Conservation (phyloP, 1,140 invertebrate species). For the Nymphalis io region DNA sequence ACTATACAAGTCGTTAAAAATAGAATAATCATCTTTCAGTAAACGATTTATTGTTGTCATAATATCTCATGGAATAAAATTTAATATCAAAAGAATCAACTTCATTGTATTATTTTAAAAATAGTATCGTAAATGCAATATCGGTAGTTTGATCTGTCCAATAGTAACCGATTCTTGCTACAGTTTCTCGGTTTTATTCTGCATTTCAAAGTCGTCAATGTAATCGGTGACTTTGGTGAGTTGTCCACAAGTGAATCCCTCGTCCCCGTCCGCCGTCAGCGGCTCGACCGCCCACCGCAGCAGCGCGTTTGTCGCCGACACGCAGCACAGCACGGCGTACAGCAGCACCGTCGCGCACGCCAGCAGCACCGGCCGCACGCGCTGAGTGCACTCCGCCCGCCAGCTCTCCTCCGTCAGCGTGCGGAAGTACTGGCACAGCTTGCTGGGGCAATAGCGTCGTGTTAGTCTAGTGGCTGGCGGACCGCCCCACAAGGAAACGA, state of each 20-base stretch:
- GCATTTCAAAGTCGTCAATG: constrained; percentile 31
- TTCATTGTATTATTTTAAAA: constrained; percentile 1
- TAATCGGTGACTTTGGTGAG: constrained; percentile 41
- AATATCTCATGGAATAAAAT: constrained; percentile 5
- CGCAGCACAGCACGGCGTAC: constrained; percentile 50
- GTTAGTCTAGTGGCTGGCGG: background rate
- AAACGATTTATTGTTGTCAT: background rate
- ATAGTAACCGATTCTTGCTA: background rate
- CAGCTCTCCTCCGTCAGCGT: constrained; percentile 55
- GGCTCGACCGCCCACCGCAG: constrained; percentile 61
- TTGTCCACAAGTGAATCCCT: constrained; percentile 27
- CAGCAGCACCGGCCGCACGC: constrained; percentile 40
- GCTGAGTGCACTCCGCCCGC: constrained; percentile 33
- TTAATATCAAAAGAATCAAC: background rate
- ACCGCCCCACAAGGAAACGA: background rate
- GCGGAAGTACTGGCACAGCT: constrained; percentile 55
- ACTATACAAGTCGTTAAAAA: too few relatives aligned
- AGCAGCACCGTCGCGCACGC: constrained; percentile 43
- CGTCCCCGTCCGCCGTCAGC: constrained; percentile 42
- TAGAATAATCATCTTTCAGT: background rate
- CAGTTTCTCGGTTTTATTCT: constrained; percentile 5
- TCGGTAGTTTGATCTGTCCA: background rate
- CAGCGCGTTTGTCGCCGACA: constrained; percentile 43
- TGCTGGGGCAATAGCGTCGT: constrained; percentile 33
- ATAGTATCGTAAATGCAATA: background rate